Base-by-base conservation (phyloP, 2,888 invertebrate species). In the Brenthis ino region DNA sequence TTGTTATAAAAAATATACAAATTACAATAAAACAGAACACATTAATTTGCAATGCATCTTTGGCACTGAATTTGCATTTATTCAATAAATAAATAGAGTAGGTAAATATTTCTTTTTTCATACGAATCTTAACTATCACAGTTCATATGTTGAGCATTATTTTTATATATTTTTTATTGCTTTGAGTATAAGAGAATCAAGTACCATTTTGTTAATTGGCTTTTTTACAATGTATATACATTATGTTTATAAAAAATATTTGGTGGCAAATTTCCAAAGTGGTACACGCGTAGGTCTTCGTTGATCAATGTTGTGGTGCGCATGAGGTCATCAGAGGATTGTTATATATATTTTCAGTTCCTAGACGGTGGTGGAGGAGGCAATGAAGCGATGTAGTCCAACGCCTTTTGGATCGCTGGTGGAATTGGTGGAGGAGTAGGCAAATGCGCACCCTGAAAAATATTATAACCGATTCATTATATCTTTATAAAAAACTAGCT, bases 401-500 rank as follows among this genome's bases (percentile, higher is more conserved):
- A 88, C 47, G 96, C 96, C 85, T 95, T 95, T 82, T 95, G 95
- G 76, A 96, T 96, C 83, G 95, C 95, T 81, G 95, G 95, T 68
- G 96, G 96, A 72, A 95, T 95, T 73, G 96, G 96, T n/a, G 96
- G 96, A 13, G 96, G 95, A 13, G 96, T 96, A 6, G 96, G 96
- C 73, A 96, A 85, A 89, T 96, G 96, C 33, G 94, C 95, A 20
- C 96, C 96, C 90, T 94, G 89, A n/a, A 67, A 67, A 11, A 24
- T 3, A 53, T 37, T 20, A 24, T 11, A 60, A 33, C 3, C 28
- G 28, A 28, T 43, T 28, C 16, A 56, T 48, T 48, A 64, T 28
- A 56, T 33, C 1, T 11, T 43, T 11, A 43, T 43, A 11, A 4
- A 56, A 24, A 4, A 55, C 0, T 20, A 20, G 20, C 20, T 20